Percentiles rank a stretch among this genome's conserved stretches.
These are phyloP conservation scores for Blastomussa wellsi DNA, from an alignment of 92 coral and sea anemone species.

Conservation along the genomic window DNA sequence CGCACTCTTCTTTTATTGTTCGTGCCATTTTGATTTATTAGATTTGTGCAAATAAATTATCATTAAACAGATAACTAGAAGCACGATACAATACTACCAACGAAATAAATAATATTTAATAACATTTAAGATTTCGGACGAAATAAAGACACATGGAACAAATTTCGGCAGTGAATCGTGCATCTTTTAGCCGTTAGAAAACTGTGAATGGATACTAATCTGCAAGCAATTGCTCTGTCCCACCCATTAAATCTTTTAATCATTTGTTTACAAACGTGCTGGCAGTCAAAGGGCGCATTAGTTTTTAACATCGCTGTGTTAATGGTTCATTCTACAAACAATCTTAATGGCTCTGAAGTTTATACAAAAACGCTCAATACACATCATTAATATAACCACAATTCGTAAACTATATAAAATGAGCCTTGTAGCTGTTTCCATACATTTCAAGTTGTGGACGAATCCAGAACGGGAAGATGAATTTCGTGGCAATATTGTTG, in stretches of 20 bases:
- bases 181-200: too few species aligned
- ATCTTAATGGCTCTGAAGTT: background rate
- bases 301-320: background rate
- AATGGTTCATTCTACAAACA: background rate
- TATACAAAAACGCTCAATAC: background rate
- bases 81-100: too few species aligned
- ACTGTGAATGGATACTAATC: background rate
- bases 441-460: background rate
- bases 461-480: constrained; percentile 3
- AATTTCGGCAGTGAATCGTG: too few species aligned
- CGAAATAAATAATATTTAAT: too few species aligned
- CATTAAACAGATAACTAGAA: too few species aligned
- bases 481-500: background rate
- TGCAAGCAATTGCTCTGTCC: background rate
- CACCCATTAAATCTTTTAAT: background rate
- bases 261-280: background rate
- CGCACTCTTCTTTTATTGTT: too few species aligned
- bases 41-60: too few species aligned
- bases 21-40: too few species aligned
- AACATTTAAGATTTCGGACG: too few species aligned
- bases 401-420: background rate
- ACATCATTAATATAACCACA: background rate
- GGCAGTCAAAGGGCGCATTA: background rate
- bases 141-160: too few species aligned
- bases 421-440: background rate